Percentiles rank a stretch among this genome's conserved stretches.
These are phyloP conservation scores for Piezodorus guildinii DNA, from an alignment of 1,140 invertebrate species.

Conservation along the genomic window DNA sequence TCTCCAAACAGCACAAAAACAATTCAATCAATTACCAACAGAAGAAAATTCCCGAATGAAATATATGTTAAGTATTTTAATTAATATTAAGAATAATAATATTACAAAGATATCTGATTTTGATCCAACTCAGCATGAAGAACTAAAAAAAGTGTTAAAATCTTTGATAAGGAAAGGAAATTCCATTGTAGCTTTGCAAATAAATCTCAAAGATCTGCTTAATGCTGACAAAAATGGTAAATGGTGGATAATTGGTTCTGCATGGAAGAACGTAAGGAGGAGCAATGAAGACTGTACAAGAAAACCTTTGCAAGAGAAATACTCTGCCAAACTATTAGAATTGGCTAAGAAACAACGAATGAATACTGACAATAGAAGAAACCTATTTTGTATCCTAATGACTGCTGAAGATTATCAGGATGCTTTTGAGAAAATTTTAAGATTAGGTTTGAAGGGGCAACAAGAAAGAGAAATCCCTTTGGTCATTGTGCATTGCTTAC, in stretches of 20 bases:
- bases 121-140: conserved; percentile 66
- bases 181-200: conserved; percentile 59
- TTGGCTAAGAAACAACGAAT: conserved; percentile 75
- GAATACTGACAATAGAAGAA: conserved; percentile 66
- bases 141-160: conserved; percentile 68
- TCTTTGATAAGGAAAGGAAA: conserved; percentile 60
- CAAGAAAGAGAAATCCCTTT: conserved; percentile 76
- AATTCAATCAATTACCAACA: conserved; percentile 21
- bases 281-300: not conserved
- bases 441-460: conserved; percentile 65
- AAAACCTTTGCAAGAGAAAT: conserved; percentile 30
- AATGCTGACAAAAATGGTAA: conserved; percentile 74
- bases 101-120: conserved; percentile 83
- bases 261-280: conserved; percentile 59
- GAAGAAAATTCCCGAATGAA: conserved; percentile 56
- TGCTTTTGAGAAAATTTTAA: conserved; percentile 82
- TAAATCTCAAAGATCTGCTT: conserved; percentile 74
- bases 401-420: conserved; percentile 82
- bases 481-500: conserved; percentile 72
- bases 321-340: conserved; percentile 53
- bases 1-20: conserved; percentile 59
- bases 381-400: conserved; percentile 79
- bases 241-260: conserved; percentile 97
- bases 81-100: conserved; percentile 92
- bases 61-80: conserved; percentile 80